Base-by-base conservation (phyloP, 2,888 invertebrate species). In the Amblyjoppa fuscipennis region DNA sequence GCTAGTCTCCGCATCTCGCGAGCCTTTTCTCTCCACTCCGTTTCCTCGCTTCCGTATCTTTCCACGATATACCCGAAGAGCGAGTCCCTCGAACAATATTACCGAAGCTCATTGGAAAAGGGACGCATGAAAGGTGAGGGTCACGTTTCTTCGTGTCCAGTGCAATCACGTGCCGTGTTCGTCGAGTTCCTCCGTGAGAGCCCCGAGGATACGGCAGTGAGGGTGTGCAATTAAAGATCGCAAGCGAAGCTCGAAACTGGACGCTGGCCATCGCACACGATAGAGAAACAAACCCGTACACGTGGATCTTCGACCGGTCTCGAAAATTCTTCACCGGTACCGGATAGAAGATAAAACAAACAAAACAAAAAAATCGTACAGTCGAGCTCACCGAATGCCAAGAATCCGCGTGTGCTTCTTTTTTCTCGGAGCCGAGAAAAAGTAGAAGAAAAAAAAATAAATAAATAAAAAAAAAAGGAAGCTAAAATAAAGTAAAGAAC, bases 171-270 rank as follows among this genome's bases (percentile, higher is more conserved):
- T 75, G 53, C 79, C 49, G 71, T 34, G 71, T 71, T 69, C 28
- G 53, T 68, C 51, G 56, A 31, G 64, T 75, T 70, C 70, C 70
- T 51, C 41, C 41, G 25, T 25, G 34, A 69, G 75, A 75, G 31
- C 45, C 49, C 41, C 70, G 59, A 64, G 75, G 61, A 70, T 83
- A 34, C 6, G 70, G 25, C 16, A 70, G 41, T 34, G n/a, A 49
- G 79, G 76, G 69, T 69, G 82, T 77, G 84, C 88, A 91, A 91
- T 91, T 91, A 91, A 91, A 91, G 90, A 83, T 80, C 87, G 87
- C 80, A 86, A 87, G 85, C 87, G 85, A 85, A 89, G 90, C 88
- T 88, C 81, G 87, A 88, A 91, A 89, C 90, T 91, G 91, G 91
- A 91, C 91, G 89, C 28, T 86, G 87, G 87, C 89, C 89, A 88